Percentiles rank a stretch among this genome's conserved stretches.
Evolutionary conservation across 2,797 vertebrate genomes (phyloP).

Genomic region (Chrosomus eos): DNA sequence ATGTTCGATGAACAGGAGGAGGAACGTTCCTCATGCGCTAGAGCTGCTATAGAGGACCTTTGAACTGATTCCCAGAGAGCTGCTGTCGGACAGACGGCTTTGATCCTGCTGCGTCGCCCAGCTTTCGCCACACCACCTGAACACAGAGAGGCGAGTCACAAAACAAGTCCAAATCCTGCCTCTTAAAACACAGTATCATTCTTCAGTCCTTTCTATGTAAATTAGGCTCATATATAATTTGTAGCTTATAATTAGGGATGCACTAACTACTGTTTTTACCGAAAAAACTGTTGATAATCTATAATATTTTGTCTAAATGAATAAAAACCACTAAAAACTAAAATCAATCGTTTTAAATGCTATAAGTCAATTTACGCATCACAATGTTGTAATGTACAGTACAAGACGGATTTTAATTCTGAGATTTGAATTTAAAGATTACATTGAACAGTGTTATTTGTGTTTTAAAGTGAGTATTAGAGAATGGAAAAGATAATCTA

Average conservation of each 20-base stretch:
- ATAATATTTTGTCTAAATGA: neutral
- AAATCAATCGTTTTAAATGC: neutral
- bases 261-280: neutral
- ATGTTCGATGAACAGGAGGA: slow-evolving; percentile 12
- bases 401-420: neutral
- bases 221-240: neutral
- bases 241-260: too few species aligned
- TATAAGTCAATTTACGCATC: neutral
- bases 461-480: neutral
- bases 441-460: neutral
- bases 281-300: neutral
- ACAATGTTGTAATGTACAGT: neutral
- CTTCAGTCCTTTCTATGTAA: neutral
- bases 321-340: neutral
- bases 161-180: slow-evolving; percentile 5
- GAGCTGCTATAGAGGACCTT: slow-evolving; percentile 89
- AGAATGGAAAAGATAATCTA: neutral
- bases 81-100: slow-evolving; percentile 95
- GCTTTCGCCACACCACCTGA: slow-evolving; percentile 97
- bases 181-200: neutral
- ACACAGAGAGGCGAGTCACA: neutral
- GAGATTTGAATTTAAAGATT: neutral
- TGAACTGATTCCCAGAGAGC: slow-evolving; percentile 97
- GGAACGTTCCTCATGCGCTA: slow-evolving; percentile 55
- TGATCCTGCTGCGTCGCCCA: slow-evolving; percentile 93